These are phyloP conservation scores for Nylanderia fulva DNA, from an alignment of 1,140 invertebrate species.

Conservation along the genomic window DNA sequence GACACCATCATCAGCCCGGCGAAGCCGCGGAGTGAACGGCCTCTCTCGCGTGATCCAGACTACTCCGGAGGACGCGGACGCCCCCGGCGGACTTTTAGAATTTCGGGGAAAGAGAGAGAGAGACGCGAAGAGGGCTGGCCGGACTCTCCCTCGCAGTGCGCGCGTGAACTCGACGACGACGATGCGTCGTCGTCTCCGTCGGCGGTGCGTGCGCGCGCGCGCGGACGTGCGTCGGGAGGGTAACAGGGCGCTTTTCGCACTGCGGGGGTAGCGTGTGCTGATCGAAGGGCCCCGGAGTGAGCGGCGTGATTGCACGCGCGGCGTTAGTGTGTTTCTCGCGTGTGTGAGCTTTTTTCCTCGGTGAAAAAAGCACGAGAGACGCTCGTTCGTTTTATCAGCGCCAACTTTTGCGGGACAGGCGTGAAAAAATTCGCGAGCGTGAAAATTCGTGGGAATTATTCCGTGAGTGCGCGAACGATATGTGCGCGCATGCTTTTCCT, in stretches of 20 bases:
- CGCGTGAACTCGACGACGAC: constrained; percentile 25
- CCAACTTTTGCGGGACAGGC: constrained; percentile 16
- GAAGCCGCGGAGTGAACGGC: constrained; percentile 68
- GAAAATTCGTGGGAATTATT: no score
- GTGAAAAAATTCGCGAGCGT: constrained; percentile 13
- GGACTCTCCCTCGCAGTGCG: constrained; percentile 2
- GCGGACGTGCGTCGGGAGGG: constrained; percentile 32
- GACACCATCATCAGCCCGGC: no score
- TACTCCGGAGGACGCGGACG: neutral
- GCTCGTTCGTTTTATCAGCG: neutral
- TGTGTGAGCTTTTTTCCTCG: constrained; percentile 11
- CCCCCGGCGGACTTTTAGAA: constrained; percentile 5
- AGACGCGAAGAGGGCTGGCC: neutral
- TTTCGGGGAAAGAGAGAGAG: no score
- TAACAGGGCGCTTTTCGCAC: constrained; percentile 41
- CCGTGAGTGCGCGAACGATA: constrained; percentile 35
- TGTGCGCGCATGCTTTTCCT: constrained; percentile 13
- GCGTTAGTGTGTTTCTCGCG: constrained; percentile 32
- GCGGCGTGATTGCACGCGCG: constrained; percentile 29
- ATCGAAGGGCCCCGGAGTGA: constrained; percentile 36
- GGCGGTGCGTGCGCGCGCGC: constrained; percentile 57
- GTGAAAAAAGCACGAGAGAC: no score
- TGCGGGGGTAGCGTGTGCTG: constrained; percentile 37
- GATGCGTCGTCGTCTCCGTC: constrained; percentile 38
- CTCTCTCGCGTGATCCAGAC: constrained; percentile 37